Evolutionary conservation across 2,113 vertebrate species (phyloP), one percentile per base, ranked within the genome.

Genomic region (Ornithorhynchus anatinus): DNA sequence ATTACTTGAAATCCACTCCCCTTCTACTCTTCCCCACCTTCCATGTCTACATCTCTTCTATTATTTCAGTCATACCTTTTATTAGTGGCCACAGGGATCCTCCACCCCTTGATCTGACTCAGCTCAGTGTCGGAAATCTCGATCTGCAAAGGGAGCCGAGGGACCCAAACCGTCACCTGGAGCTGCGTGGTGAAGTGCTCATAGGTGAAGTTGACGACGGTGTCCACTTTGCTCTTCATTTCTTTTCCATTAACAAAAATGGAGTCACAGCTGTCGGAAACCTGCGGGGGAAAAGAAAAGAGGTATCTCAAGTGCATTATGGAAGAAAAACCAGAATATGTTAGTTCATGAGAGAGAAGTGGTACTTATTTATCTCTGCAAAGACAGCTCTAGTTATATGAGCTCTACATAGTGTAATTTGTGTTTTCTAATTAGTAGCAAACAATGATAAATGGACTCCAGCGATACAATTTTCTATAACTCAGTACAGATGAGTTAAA

Each of bases 91-190:
- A 98, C 96, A 0, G 97, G 98, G 15, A 99, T 94, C 84, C 98
- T 91, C 98, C 98, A 99, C 59, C 98, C 98, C 59, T 99, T 99
- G 79, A 99, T 93, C 92, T 98, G 98, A 86, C 97, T 99, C 56
- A 99, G 94, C 82, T 99, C 96, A 0, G 96, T 96, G 64, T 99
- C 97, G 0, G 97, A 99, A 86, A 99, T 94, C 52, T 98, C 95
- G 0, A 99, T 97, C 92, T 99, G 97, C 87, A 99, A 93, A 0
- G 97, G 97, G 0, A 99, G 94, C 7, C 97, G 87, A 1, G 98
- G 97, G 0, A 94, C 95, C 98, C 97, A 98, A 16, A 99, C 93
- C 0, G 93, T 97, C 82, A 99, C 92, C 62, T 94, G 94, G 40
- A 99, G 82, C 83, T 96, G 95, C 35, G 96, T 91, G 29, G 93